Base-by-base conservation (phyloP, 1,140 invertebrate genomes). In the Coptotermes formosanus region DNA sequence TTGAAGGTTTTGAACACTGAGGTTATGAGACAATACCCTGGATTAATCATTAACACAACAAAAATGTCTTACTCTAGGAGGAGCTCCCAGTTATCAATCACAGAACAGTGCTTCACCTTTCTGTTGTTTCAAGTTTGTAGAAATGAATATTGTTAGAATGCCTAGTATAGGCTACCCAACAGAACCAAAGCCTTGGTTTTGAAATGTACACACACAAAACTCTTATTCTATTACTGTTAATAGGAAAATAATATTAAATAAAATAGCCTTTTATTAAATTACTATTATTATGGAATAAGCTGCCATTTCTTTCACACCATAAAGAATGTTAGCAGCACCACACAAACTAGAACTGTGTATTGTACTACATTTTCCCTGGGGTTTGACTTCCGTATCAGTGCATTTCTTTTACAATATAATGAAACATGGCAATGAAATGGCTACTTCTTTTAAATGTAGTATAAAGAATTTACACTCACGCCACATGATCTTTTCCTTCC, bases 241-340 rank as follows among this genome's bases (percentile, higher is more conserved):
- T 30, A 30, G 64, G 64, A 75, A 75, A 75, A 30, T 19, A 55
- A 12, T 75, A 75, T 75, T n/a, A 75, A 75, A 75, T 75, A 75
- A 75, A 75, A 30, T 12, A 75, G n/a, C 25, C 16, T n/a, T 30
- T 25, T 30, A 75, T n/a, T 75, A n/a, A 25, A 38, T 38, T 38
- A 38, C 38, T 25, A 30, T 75, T 14, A n/a, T 75, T 75, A 25
- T 7, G 64, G 25, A 75, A 75, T 7, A 75, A 75, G 64, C 25
- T 75, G 64, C 64, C 25, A 75, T 25, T 75, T 75, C 64, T 30
- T 75, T 75, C 64, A 30, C 30, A 75, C 7, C 11, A 75, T 30
- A 16, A 75, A 75, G n/a, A 75, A 75, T 75, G n/a, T 30, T 30
- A 75, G 64, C 64, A 75, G 64, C 64, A 75, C 64, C 64, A 84